Percentiles rank a stretch among this genome's conserved stretches.
Conservation (phyloP, 2,797 vertebrate genomes). For the Rhynchonycteris naso region DNA sequence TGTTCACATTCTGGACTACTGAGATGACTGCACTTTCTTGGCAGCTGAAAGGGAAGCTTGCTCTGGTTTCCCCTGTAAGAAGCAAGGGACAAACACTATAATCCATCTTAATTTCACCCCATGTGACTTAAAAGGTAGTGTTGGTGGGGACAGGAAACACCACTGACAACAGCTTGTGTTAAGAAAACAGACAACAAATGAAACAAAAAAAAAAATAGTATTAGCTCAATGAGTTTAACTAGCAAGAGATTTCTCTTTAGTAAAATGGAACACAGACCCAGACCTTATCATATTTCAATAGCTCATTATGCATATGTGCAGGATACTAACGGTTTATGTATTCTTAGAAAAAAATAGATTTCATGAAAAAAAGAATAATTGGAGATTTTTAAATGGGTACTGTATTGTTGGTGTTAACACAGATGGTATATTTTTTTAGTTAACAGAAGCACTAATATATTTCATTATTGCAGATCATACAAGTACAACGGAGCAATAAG, state of each 20-base stretch:
- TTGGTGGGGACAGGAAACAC: not conserved
- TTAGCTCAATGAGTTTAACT: slow-evolving; percentile 28
- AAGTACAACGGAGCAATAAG: not conserved
- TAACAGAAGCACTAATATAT: not conserved
- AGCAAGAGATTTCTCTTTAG: slow-evolving; percentile 7
- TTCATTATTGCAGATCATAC: not conserved
- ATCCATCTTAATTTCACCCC: slow-evolving; percentile 31
- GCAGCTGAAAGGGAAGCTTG: slow-evolving; percentile 42
- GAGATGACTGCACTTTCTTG: slow-evolving; percentile 25
- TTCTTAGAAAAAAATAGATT: not conserved
- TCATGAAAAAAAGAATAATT: slow-evolving; percentile 8
- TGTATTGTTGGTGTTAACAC: not conserved
- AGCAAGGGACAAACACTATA: not conserved
- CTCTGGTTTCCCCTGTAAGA: slow-evolving; percentile 25
- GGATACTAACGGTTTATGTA: not conserved
- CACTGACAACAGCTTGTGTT: not conserved
- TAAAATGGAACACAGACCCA: slow-evolving; percentile 12
- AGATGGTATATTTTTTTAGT: slow-evolving; percentile 32
- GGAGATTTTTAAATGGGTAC: slow-evolving; percentile 7
- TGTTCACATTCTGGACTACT: slow-evolving; percentile 24
- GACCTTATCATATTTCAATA: not conserved
- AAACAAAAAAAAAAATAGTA: not conserved
- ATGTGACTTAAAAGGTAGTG: slow-evolving; percentile 8
- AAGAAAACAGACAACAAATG: slow-evolving; percentile 12
- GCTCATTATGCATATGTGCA: not conserved